Evolutionary conservation across 2,113 vertebrate species (phyloP), one percentile per base, ranked within the genome.

Genomic region (Alethe diademata): DNA sequence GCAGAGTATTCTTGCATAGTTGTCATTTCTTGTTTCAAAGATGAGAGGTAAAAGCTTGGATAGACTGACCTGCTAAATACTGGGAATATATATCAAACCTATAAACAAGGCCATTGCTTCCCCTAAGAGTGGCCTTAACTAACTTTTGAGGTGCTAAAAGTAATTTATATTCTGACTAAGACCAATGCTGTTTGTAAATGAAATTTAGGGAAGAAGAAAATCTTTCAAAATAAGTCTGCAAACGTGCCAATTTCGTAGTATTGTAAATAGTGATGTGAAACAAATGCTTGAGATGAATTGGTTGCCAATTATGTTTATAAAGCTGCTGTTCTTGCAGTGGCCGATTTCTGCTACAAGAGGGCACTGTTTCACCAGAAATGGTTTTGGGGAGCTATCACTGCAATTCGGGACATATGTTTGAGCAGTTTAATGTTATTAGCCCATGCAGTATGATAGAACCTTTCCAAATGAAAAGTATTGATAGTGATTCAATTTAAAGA

Each of bases 161-260:
- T 36, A 48, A 43, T 79, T 78, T 53, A 42, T n/a, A 38, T 35
- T 69, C 48, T 53, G 24, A 8, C 38, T 12, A 57, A 56, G 38
- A 80, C 29, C 25, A 33, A 2, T 69, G 23, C 8, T 91, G n/a
- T 38, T 87, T 19, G 29, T 54, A 56, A 81, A 47, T 31, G 11
- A 78, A 25, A 24, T 26, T 11, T 10, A 87, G n/a, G 13, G 38
- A 57, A 62, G 35, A 16, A 29, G 56, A 53, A 58, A 29, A 40
- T 42, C 2, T n/a, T 87, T 40, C 29, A 53, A 57, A 91, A 24
- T 23, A 66, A 31, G 5, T 67, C 57, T 58, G 9, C 12, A 76
- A 20, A 17, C 0, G 0, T 79, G 31, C 4, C 11, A 12, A 0
- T 90, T 86, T 54, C 0, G 0, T 23, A 16, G n/a, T 28, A 6